Conservation (phyloP, 2,888 invertebrate species). For the Philhelius pedissequus region DNA sequence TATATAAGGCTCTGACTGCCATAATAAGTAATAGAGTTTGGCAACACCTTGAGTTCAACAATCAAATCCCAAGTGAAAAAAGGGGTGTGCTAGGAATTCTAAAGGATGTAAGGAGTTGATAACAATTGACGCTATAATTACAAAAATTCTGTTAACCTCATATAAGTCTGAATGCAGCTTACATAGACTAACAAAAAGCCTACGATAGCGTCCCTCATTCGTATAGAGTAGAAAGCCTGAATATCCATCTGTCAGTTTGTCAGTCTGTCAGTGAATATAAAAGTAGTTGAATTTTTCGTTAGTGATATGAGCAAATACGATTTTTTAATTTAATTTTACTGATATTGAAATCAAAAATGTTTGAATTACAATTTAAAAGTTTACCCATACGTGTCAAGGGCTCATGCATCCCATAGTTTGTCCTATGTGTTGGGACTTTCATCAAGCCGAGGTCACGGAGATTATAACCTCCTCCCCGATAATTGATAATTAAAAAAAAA, state of each 20-base stretch:
- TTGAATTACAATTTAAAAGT: no score
- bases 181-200: slow-evolving; percentile 46
- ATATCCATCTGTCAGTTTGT: no score
- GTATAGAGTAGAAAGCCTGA: slow-evolving; percentile 26
- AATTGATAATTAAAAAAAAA: no score
- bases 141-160: neutral
- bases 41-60: neutral
- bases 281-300: slow-evolving; percentile 20
- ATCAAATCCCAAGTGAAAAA: slow-evolving; percentile 25
- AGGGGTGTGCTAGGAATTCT: slow-evolving; percentile 18
- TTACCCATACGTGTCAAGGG: no score
- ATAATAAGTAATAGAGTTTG: slow-evolving; percentile 1
- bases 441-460: no score
- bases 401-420: no score
- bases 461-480: no score
- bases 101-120: slow-evolving; percentile 42
- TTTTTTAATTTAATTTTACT: no score
- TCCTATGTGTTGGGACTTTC: no score
- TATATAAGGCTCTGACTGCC: slow-evolving; percentile 25
- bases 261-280: slow-evolving; percentile 11
- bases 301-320: slow-evolving; percentile 1
- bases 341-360: no score
- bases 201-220: slow-evolving; percentile 43
- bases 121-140: slow-evolving; percentile 20
- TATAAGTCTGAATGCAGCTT: slow-evolving; percentile 3